These are phyloP conservation scores for Pyralis farinalis DNA, from an alignment of 2,888 invertebrate genomes.

Conservation along the genomic window DNA sequence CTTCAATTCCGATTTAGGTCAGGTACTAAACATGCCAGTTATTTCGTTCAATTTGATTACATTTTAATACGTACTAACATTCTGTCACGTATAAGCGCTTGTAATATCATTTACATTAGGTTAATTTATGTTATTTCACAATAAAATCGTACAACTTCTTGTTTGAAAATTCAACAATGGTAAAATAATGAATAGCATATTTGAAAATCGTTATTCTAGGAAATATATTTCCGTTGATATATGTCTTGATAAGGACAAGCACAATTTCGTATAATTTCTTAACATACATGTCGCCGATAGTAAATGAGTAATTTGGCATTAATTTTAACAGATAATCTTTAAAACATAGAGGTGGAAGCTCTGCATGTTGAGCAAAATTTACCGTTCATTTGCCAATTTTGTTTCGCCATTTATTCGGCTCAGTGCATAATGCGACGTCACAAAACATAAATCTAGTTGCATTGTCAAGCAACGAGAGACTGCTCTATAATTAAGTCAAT, in stretches of 20 bases:
- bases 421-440: slow-evolving; percentile 7
- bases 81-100: no score
- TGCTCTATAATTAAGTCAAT: slow-evolving; percentile 5
- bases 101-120: no score
- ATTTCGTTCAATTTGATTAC: no score
- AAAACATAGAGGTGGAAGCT: slow-evolving; percentile 45
- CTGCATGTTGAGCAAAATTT: slow-evolving; percentile 61
- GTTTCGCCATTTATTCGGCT: slow-evolving; percentile 5
- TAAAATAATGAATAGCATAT: slow-evolving; percentile 27
- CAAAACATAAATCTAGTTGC: neutral
- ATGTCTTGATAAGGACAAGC: slow-evolving; percentile 32
- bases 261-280: slow-evolving; percentile 16
- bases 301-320: slow-evolving; percentile 27
- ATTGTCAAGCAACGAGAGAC: neutral
- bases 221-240: slow-evolving; percentile 20
- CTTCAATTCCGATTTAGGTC: no score
- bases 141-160: neutral
- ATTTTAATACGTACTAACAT: no score
- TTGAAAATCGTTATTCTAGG: slow-evolving; percentile 25
- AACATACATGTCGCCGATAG: slow-evolving; percentile 15
- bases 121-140: no score
- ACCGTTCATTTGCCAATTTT: slow-evolving; percentile 17
- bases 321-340: slow-evolving; percentile 15
- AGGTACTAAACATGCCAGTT: no score
- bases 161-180: slow-evolving; percentile 21